Evolutionary conservation across 2,888 invertebrate genomes (phyloP), one percentile per base, ranked within the genome.

Genomic region (Eilema griseolum): DNA sequence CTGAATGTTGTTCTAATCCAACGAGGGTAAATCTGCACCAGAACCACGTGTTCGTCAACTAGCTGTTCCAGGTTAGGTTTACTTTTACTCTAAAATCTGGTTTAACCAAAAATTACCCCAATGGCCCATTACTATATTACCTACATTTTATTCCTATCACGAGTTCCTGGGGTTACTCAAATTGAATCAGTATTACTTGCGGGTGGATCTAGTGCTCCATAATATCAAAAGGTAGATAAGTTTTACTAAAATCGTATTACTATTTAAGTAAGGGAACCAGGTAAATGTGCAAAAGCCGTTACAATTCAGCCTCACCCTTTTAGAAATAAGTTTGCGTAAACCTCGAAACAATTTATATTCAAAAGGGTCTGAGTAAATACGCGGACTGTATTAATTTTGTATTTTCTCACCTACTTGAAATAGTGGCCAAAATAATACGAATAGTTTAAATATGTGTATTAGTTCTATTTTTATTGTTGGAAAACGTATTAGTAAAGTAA

Each of bases 341-440:
- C 64, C 67, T 62, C 62, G 26, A 63, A 67, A 71, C 67, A 63
- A 67, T 67, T 71, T 64, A 67, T 64, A 70, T 66, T 70, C 62
- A 66, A 61, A 66, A 61, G 66, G 56, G 26, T 41, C 66, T 28
- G 57, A 61, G 66, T n/a, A 66, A 70, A 66, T 62, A 63, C 56
- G 62, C 33, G 16, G 26, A 26, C 57, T 46, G 41, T 59, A 66
- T 70, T 70, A 63, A 63, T 66, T 64, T 64, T 67, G 37, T 10
- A 67, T 59, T 62, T 23, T 62, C 28, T 59, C 61, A 14, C 52
- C 33, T 64, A 46, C 37, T 63, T 26, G 26, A 26, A 59, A 59
- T 59, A 59, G 12, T 59, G 0, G 8, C 24, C 24, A 16, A 12
- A 24, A 61, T 20, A 46, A 46, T 46, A 46, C 33, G 33, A 37